Evolutionary conservation across 2,888 invertebrate genomes (phyloP).

Genomic region (Aleiodes alternator): DNA sequence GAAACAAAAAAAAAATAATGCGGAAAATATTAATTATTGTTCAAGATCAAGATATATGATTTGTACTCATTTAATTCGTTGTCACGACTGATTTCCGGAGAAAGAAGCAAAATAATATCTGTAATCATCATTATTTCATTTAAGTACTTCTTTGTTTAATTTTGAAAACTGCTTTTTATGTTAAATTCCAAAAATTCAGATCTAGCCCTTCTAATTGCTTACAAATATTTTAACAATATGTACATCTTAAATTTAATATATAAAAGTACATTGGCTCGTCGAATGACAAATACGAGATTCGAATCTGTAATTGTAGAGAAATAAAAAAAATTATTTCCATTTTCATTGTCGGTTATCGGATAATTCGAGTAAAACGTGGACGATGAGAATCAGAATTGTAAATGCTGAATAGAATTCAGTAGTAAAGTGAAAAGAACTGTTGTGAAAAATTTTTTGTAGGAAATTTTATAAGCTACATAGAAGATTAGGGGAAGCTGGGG

Average conservation of each 20-base stretch:
- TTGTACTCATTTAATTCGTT: slow-evolving; percentile 58
- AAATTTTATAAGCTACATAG: too few species aligned
- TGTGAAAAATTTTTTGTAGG: too few species aligned
- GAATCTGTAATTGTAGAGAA: too few species aligned
- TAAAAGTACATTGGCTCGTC: slow-evolving; percentile 1
- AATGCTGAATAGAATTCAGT: too few species aligned
- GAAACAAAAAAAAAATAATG: slow-evolving; percentile 30
- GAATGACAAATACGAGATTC: background rate
- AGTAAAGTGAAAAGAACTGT: too few species aligned
- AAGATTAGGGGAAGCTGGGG: too few species aligned
- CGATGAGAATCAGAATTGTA: too few species aligned
- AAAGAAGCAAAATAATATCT: slow-evolving; percentile 12
- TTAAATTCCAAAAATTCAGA: background rate
- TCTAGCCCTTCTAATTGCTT: slow-evolving; percentile 30
- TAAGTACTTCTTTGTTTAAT: slow-evolving; percentile 12
- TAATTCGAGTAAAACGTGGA: too few species aligned
- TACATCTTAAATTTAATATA: background rate
- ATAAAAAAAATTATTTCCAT: too few species aligned
- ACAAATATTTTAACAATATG: slow-evolving; percentile 28
- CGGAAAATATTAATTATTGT: slow-evolving; percentile 45
- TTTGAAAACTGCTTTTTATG: background rate
- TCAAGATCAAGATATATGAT: slow-evolving; percentile 41
- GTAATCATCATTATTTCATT: slow-evolving; percentile 12
- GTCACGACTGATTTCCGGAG: slow-evolving; percentile 44
- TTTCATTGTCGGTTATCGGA: too few species aligned